Evolutionary conservation across 2,888 invertebrate species (phyloP).

Genomic region (Neria commutata): DNA sequence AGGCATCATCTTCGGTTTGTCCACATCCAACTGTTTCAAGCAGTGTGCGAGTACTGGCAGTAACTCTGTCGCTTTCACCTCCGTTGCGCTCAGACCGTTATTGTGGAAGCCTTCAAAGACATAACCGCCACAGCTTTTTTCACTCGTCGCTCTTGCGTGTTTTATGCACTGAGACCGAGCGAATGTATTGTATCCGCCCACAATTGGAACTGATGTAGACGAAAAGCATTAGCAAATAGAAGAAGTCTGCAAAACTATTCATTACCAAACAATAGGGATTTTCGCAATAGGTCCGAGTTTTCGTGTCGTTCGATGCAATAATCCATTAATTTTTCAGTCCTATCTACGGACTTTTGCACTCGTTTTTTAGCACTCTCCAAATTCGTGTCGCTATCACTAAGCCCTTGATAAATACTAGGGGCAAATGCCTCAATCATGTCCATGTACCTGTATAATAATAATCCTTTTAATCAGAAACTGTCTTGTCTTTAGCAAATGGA

Average conservation of each 20-base stretch:
- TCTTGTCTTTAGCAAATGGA: not conserved
- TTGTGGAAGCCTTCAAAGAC: constrained; percentile 83
- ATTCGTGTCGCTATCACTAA: constrained; percentile 72
- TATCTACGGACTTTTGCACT: constrained; percentile 72
- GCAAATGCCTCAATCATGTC: constrained; percentile 75
- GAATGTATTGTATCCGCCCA: constrained; percentile 73
- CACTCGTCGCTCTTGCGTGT: constrained; percentile 62
- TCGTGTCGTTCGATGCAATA: constrained; percentile 72
- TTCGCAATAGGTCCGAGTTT: constrained; percentile 63
- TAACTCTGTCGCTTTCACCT: constrained; percentile 66
- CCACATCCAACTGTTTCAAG: constrained; percentile 56
- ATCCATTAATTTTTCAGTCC: constrained; percentile 72
- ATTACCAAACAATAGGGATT: constrained; percentile 64
- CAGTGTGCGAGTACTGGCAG: constrained; percentile 69
- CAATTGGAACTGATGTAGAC: constrained; percentile 56
- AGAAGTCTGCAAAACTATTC: constrained; percentile 12
- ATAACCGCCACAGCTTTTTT: constrained; percentile 70
- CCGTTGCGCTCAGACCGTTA: constrained; percentile 68
- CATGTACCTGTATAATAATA: constrained; percentile 69
- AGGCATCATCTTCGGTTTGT: constrained; percentile 73
- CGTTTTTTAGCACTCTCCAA: constrained; percentile 73
- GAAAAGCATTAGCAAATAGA: not conserved
- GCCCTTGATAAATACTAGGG: constrained; percentile 81
- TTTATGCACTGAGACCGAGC: constrained; percentile 71
- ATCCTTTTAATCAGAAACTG: not conserved